phyloP scores from a whole-genome alignment of 35 echinoderm and acorn worm genomes.

The Diadema setosum region DNA sequence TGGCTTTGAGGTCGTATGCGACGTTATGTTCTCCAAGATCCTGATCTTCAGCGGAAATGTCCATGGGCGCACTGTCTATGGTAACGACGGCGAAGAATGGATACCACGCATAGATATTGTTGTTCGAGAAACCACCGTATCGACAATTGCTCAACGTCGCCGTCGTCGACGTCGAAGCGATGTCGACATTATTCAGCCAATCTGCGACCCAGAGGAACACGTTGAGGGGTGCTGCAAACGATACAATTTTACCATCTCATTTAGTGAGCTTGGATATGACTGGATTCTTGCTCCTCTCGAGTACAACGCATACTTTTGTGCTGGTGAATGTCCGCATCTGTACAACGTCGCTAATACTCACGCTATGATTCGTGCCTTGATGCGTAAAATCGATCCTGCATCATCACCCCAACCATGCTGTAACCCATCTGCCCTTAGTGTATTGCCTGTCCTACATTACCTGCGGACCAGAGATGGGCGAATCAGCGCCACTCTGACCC shows the following conservation, averaged over 20 bases:
- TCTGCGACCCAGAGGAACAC: neutral
- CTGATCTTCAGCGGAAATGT: neutral
- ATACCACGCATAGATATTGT: neutral
- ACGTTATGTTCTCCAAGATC: neutral
- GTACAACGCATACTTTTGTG: constrained; percentile 72
- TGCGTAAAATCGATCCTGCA: neutral
- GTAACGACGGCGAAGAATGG: neutral
- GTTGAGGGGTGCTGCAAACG: constrained; percentile 1
- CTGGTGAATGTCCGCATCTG: constrained; percentile 42
- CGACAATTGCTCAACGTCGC: neutral
- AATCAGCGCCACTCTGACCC: neutral
- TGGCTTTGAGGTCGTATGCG: neutral
- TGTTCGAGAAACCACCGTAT: neutral
- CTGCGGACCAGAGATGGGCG: neutral
- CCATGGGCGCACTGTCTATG: neutral
- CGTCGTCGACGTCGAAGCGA: neutral
- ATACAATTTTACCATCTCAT: constrained; percentile 44
- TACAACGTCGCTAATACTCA: neutral
- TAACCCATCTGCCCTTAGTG: neutral
- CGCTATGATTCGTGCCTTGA: neutral
- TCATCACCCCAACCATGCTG: neutral
- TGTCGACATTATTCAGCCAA: neutral
- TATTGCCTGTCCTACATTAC: neutral
- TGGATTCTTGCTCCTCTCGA: constrained; percentile 72
- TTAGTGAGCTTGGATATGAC: constrained; percentile 59